Evolutionary conservation across 2,888 invertebrate species (phyloP).

Genomic region (Drosophila limbata): DNA sequence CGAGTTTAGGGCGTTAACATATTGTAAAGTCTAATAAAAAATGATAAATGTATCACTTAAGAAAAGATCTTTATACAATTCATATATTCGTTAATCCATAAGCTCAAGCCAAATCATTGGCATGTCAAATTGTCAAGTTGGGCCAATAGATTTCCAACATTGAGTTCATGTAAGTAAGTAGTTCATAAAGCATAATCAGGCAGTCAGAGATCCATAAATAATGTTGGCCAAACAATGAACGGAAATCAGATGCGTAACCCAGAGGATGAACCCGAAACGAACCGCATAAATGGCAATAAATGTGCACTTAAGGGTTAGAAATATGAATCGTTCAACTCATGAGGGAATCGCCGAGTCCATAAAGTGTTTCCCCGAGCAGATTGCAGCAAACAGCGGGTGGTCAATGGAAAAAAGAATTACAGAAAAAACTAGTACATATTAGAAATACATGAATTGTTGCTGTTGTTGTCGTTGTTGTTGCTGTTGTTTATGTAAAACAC

Average conservation of each 20-base stretch:
- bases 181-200: slow-evolving; percentile 57
- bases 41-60: slow-evolving; percentile 10
- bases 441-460: slow-evolving; percentile 64
- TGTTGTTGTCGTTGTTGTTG: too few relatives aligned
- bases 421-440: slow-evolving; percentile 54
- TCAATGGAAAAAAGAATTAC: slow-evolving; percentile 30
- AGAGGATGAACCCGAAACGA: slow-evolving; percentile 60
- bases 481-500: slow-evolving; percentile 78
- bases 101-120: slow-evolving; percentile 54
- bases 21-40: background rate
- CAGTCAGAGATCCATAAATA: slow-evolving; percentile 75
- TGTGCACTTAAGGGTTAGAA: slow-evolving; percentile 78
- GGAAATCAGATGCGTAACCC: slow-evolving; percentile 73
- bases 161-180: slow-evolving; percentile 12
- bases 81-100: slow-evolving; percentile 23
- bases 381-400: slow-evolving; percentile 63
- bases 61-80: slow-evolving; percentile 31
- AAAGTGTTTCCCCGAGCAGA: slow-evolving; percentile 44
- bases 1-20: background rate
- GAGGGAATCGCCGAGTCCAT: slow-evolving; percentile 8
- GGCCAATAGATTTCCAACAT: slow-evolving; percentile 2
- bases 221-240: slow-evolving; percentile 53
- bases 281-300: slow-evolving; percentile 81
- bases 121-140: slow-evolving; percentile 39
- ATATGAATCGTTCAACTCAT: slow-evolving; percentile 24